Conservation (phyloP, 2,113 vertebrate genomes). For the Petaurus breviceps region DNA sequence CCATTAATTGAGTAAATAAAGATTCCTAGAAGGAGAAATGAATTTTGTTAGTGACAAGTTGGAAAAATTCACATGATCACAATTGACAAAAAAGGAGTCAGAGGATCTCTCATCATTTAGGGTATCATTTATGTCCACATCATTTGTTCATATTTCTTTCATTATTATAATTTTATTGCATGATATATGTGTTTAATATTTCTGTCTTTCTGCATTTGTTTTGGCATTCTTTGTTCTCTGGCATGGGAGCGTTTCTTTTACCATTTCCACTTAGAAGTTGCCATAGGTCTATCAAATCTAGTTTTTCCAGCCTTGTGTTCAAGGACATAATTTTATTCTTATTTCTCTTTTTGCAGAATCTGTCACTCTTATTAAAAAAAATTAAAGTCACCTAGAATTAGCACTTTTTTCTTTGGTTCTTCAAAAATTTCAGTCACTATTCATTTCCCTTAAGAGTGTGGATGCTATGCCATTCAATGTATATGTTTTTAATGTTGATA, state of each 20-base stretch:
- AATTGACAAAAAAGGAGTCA: background rate
- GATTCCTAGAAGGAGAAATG: background rate
- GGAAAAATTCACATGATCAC: background rate
- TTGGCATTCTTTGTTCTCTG: background rate
- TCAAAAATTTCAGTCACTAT: background rate
- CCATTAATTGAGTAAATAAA: background rate
- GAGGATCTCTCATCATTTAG: background rate
- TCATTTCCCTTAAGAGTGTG: background rate
- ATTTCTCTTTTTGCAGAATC: background rate
- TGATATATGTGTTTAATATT: background rate
- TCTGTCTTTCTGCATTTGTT: background rate
- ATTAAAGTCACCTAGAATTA: background rate
- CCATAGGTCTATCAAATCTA: background rate
- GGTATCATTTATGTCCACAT: background rate
- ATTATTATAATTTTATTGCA: background rate
- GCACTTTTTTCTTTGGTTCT: background rate
- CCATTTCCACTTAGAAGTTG: background rate
- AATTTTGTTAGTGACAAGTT: background rate
- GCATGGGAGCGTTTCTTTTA: background rate
- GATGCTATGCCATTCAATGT: background rate
- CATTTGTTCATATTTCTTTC: background rate
- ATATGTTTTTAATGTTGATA: background rate
- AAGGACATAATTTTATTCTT: background rate
- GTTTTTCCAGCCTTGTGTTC: background rate
- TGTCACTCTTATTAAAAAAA: background rate